phyloP scores from a whole-genome alignment of 2,113 vertebrate genomes.

The Hippocampus barbouri region DNA sequence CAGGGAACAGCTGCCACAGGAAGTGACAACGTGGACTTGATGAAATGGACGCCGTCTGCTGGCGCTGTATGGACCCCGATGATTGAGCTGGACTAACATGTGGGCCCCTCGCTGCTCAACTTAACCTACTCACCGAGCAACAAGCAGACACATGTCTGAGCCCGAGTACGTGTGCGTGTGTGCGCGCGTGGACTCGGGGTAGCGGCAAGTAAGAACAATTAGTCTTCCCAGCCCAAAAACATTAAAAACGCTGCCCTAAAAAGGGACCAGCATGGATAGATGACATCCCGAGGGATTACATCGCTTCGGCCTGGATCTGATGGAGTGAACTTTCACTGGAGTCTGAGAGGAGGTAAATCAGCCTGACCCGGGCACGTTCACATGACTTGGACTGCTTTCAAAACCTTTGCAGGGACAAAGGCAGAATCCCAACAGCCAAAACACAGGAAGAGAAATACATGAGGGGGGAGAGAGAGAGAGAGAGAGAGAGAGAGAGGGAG shows the following conservation, averaged over 20 bases:
- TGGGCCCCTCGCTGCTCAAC: slow-evolving; percentile 25
- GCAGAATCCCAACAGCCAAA: slow-evolving; percentile 39
- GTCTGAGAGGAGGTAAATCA: slow-evolving; percentile 38
- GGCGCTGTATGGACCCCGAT: slow-evolving; percentile 25
- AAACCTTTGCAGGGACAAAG: slow-evolving; percentile 50
- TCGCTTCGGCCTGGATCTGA: slow-evolving; percentile 15
- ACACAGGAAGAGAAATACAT: slow-evolving; percentile 45
- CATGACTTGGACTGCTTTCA: slow-evolving; percentile 45
- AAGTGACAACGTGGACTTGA: slow-evolving; percentile 47
- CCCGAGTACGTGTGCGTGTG: slow-evolving; percentile 2
- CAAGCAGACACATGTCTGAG: slow-evolving; percentile 23
- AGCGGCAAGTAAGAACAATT: slow-evolving; percentile 40
- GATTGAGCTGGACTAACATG: slow-evolving; percentile 60
- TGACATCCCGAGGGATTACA: slow-evolving; percentile 37
- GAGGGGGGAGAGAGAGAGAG: slow-evolving; percentile 23
- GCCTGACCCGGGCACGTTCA: slow-evolving; percentile 42
- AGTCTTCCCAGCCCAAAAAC: slow-evolving; percentile 18
- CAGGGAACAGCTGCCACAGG: slow-evolving; percentile 35
- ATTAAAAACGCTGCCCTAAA: slow-evolving; percentile 21
- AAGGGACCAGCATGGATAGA: slow-evolving; percentile 29
- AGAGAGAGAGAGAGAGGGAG: slow-evolving; percentile 34
- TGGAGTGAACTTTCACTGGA: slow-evolving; percentile 30
- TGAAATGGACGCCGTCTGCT: slow-evolving; percentile 31
- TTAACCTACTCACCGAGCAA: background rate
- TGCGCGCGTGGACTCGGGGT: slow-evolving; percentile 13